Evolutionary conservation across 1,140 invertebrate species (phyloP).

Genomic region (Drosophila sproati): DNA sequence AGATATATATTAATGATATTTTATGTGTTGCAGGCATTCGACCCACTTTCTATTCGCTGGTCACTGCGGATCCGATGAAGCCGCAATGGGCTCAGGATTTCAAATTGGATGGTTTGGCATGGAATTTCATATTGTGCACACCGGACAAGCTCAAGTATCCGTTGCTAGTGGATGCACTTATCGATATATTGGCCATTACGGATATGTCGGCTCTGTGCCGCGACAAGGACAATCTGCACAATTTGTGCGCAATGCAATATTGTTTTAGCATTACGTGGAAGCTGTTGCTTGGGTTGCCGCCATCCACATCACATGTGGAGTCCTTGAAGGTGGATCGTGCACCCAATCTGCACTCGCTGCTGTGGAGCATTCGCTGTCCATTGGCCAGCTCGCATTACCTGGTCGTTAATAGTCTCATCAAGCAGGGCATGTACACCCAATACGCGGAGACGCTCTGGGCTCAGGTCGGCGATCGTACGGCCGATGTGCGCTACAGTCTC

Average conservation of each 20-base stretch:
- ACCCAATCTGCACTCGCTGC: constrained; percentile 86
- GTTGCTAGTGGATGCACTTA: constrained; percentile 92
- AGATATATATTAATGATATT: too few species aligned
- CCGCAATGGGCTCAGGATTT: constrained; percentile 88
- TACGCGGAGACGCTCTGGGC: constrained; percentile 77
- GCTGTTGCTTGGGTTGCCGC: constrained; percentile 92
- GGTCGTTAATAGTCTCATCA: constrained; percentile 81
- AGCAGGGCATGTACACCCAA: constrained; percentile 84
- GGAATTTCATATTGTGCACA: constrained; percentile 96
- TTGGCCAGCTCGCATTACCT: constrained; percentile 71
- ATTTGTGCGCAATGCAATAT: constrained; percentile 94
- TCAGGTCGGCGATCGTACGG: constrained; percentile 73
- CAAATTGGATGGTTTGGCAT: constrained; percentile 96
- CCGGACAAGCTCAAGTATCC: constrained; percentile 96
- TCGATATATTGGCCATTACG: constrained; percentile 91
- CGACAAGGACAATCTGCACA: constrained; percentile 87
- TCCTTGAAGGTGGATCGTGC: constrained; percentile 87
- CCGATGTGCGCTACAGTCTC: constrained; percentile 75
- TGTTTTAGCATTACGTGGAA: constrained; percentile 89
- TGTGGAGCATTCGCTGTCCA: constrained; percentile 85
- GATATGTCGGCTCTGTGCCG: constrained; percentile 87
- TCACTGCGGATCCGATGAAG: constrained; percentile 59
- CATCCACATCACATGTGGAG: constrained; percentile 94
- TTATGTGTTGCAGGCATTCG: constrained; percentile 61
- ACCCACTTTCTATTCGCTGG: constrained; percentile 82